phyloP scores from a whole-genome alignment of 2,113 vertebrate genomes.

The Raja brachyura region DNA sequence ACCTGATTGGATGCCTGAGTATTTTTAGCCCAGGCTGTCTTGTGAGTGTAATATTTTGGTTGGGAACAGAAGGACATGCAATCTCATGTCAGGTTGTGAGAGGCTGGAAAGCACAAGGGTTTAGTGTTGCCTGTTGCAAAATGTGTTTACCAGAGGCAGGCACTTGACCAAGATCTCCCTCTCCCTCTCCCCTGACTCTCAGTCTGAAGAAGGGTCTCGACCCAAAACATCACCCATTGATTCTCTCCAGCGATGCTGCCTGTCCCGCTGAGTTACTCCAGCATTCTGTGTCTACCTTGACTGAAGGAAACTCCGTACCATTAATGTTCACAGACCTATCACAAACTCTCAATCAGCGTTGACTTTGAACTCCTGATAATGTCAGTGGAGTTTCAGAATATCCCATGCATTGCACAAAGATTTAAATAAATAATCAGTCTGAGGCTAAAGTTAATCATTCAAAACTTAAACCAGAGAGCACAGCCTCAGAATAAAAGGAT shows the following conservation, averaged over 20 bases:
- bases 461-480: background rate
- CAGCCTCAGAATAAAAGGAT: too few relatives aligned
- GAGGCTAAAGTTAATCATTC: background rate
- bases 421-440: background rate
- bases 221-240: too few relatives aligned
- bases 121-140: background rate
- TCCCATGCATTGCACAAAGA: background rate
- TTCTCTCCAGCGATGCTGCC: too few relatives aligned
- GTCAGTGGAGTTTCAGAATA: background rate
- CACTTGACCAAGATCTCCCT: background rate
- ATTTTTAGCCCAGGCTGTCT: constrained; percentile 16
- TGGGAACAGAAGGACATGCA: background rate
- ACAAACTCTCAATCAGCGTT: background rate
- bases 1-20: background rate
- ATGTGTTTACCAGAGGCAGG: background rate
- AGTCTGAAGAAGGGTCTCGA: too few relatives aligned
- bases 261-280: too few relatives aligned
- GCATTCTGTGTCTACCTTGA: too few relatives aligned
- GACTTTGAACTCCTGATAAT: background rate
- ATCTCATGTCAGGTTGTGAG: background rate
- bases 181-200: too few relatives aligned
- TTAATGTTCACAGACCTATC: background rate
- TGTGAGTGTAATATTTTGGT: background rate
- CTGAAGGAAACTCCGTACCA: background rate
- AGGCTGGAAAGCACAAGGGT: background rate